These are phyloP conservation scores for Odocoileus virginianus DNA, from an alignment of 2,113 vertebrate genomes.

Conservation along the genomic window DNA sequence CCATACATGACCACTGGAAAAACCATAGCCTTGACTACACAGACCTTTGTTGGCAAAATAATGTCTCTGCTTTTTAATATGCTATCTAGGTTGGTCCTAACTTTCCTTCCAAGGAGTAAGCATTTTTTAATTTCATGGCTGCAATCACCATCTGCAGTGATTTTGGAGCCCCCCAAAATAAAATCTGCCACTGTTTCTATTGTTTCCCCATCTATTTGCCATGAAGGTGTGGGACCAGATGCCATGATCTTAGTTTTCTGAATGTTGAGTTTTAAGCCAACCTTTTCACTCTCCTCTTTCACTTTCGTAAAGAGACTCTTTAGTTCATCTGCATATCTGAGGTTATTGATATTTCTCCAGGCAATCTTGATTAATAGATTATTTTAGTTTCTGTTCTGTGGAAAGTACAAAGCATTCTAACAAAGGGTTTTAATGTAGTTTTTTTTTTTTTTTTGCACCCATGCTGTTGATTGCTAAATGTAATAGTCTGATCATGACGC, in stretches of 20 bases:
- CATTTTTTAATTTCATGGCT: background rate
- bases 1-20: background rate
- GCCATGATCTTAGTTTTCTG: background rate
- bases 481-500: background rate
- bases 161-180: background rate
- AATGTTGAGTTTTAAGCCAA: background rate
- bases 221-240: background rate
- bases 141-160: background rate
- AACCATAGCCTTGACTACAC: background rate
- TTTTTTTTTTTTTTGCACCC: conserved; percentile 31
- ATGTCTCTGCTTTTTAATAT: background rate
- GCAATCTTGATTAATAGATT: conserved; percentile 67
- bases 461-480: conserved; percentile 81
- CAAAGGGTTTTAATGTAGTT: background rate
- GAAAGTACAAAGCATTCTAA: conserved; percentile 87
- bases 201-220: background rate
- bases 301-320: background rate
- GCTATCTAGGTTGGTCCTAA: background rate
- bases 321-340: background rate
- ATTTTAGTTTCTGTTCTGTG: conserved; percentile 83
- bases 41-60: background rate
- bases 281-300: background rate
- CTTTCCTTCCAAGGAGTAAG: too few relatives aligned
- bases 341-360: background rate
- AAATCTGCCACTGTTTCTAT: background rate